Conservation (phyloP, 2,797 vertebrate species). For the Apogon hyalosoma region DNA sequence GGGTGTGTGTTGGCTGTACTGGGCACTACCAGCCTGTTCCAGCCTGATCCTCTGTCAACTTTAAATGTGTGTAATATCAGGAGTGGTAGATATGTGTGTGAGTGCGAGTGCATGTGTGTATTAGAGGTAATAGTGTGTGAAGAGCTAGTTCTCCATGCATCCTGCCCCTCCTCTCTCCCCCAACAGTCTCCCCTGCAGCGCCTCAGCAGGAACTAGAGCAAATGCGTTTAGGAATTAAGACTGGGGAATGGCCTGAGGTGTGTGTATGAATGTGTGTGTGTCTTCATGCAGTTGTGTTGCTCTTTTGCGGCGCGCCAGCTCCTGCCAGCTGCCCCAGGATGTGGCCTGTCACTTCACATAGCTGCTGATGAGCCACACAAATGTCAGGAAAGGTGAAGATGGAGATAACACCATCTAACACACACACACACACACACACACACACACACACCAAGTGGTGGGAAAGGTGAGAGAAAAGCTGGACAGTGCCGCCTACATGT, state of each 20-base stretch:
- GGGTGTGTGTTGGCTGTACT: slow-evolving; percentile 66
- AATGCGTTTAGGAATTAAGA: slow-evolving; percentile 98
- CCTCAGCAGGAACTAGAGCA: slow-evolving; percentile 95
- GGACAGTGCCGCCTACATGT: not conserved
- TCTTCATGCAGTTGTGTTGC: slow-evolving; percentile 85
- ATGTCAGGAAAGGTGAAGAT: slow-evolving; percentile 96
- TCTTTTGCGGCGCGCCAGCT: slow-evolving; percentile 92
- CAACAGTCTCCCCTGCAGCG: slow-evolving; percentile 88
- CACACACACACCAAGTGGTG: slow-evolving; percentile 5
- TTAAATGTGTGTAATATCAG: slow-evolving; percentile 34
- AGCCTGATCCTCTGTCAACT: slow-evolving; percentile 79
- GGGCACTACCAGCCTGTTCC: slow-evolving; percentile 43
- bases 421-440: slow-evolving; percentile 13
- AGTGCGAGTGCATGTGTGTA: slow-evolving; percentile 64
- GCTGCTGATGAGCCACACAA: slow-evolving; percentile 94
- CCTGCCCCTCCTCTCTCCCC: slow-evolving; percentile 76
- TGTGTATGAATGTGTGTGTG: slow-evolving; percentile 71
- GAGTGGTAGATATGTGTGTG: slow-evolving; percentile 39
- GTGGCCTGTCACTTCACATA: slow-evolving; percentile 98
- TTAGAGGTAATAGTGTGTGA: slow-evolving; percentile 90
- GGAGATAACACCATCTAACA: slow-evolving; percentile 75
- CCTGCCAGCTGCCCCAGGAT: slow-evolving; percentile 93
- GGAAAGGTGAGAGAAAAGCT: slow-evolving; percentile 21
- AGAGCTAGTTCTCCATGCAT: slow-evolving; percentile 79
- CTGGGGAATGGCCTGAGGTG: slow-evolving; percentile 69